Evolutionary conservation across 2,888 invertebrate species (phyloP).

Genomic region (Callinectes sapidus): DNA sequence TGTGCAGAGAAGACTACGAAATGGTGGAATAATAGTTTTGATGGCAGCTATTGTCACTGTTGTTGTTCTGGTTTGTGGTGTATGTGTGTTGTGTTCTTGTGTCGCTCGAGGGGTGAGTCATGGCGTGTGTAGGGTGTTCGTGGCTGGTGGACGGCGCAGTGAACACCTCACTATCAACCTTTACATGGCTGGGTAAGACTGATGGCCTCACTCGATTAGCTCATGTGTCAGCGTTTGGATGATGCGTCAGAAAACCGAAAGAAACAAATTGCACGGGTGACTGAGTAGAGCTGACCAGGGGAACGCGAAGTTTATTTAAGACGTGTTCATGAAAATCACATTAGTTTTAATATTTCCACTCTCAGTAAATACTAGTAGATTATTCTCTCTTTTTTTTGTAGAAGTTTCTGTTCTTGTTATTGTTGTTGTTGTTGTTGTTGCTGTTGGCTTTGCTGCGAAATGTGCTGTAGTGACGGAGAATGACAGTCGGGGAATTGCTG

Average conservation of each 20-base stretch:
- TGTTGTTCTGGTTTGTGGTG: not conserved
- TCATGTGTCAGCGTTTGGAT: not conserved
- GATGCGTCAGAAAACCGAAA: not conserved
- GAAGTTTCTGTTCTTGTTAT: not conserved
- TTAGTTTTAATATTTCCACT: not conserved
- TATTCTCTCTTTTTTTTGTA: not conserved
- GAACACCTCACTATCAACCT: not conserved
- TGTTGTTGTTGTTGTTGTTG: not conserved
- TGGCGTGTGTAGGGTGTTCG: not conserved
- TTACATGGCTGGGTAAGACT: not conserved
- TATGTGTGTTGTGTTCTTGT: not conserved
- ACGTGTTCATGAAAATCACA: not conserved
- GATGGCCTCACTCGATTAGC: not conserved
- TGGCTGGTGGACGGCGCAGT: not conserved
- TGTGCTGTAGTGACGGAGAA: not conserved
- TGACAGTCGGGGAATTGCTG: conserved; percentile 25
- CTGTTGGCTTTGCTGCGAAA: not conserved
- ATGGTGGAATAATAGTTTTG: not conserved
- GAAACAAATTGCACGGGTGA: not conserved
- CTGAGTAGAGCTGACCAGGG: not conserved
- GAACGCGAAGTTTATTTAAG: not conserved
- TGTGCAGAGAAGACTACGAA: not conserved
- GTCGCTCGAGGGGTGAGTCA: not conserved
- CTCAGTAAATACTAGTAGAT: not conserved
- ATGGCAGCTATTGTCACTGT: not conserved